Base-by-base conservation (phyloP, 2,797 vertebrate genomes). In the Gadopsis bispinosus region DNA sequence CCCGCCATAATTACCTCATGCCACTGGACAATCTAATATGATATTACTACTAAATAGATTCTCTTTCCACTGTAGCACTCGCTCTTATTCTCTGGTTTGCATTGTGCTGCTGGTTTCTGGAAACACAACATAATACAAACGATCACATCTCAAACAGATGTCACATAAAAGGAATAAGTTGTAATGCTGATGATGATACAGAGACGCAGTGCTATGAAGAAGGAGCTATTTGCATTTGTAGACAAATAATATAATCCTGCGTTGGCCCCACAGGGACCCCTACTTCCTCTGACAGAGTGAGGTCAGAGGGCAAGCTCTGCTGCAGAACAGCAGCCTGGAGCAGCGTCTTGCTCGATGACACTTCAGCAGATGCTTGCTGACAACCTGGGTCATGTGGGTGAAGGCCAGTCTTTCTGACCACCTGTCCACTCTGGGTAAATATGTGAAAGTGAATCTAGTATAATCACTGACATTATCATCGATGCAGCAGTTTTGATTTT, bases 331-430 rank as follows among this genome's bases (percentile, higher is more conserved):
- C 78, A 62, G 75, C 62, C 68, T 26, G 47, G 60, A 77, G 76
- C 63, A 41, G 17, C 35, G 71, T 89, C 72, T 84, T 77, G 65
- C 80, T 77, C 55, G 71, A 62, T 83, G 88, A 90, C 87, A 87
- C 81, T 72, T 88, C 58, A 87, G 75, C 89, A 91, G 89, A 90
- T 90, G 87, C 77, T 88, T 29, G 72, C 61, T 81, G 86, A 89
- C 87, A 90, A 85, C 47, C 2, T 1, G 37, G 86, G 85, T 89
- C 81, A 50, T 58, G 47, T 17, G 70, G 88, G 85, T 84, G 71
- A 85, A 89, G 81, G 81, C 75, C 80, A 39, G 78, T 65, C 67
- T 69, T 55, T 73, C 74, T 79, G 73, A 85, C 85, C 83, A 81
- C 80, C 89, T 86, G 84, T 77, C 70, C 45, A 20, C 69, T 64